Base-by-base conservation (phyloP, 2,888 invertebrate species). In the Cylindroiulus punctatus region DNA sequence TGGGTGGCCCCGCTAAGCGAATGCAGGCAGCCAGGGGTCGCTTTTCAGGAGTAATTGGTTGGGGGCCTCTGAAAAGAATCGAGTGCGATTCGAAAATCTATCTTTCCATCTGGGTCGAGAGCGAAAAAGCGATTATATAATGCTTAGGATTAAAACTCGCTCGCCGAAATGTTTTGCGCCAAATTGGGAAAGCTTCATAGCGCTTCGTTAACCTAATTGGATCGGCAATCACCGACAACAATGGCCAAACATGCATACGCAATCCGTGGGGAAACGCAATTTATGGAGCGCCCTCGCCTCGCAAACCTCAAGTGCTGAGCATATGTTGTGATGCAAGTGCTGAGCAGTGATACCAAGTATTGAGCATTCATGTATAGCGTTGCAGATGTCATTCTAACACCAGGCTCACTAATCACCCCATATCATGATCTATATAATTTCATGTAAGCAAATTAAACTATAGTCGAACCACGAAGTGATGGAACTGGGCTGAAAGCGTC, bases 101-200 rank as follows among this genome's bases (percentile, higher is more conserved):
- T 76, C 76, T 30, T 30, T 76, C 76, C 76, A 76, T 76, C 76
- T 76, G 2, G 22, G 10, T 14, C 30, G 76, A 76, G 76, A 30
- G 76, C 76, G 76, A 76, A 76, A 76, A 76, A 76, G 76, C 76
- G 76, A 76, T 76, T 76, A 76, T 76, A 76, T 76, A 76, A 76
- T 76, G 30, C 76, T 30, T 30, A 30, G 76, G 76, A 76, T 76
- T 76, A 76, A 76, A 76, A 76, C 76, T 30, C 30, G 76, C 76
- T 76, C 32, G 17, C 76, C 76, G 76, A n/a, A n/a, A 76, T 76
- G 30, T 76, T 76, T 76, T 76, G 76, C 76, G 26, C 26, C 14
- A 76, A 76, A 76, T 76, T 76, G 76, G n/a, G 76, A 76, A 76
- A 76, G 76, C 76, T 76, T 76, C 76, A 76, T 76, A 76, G 76